Conservation (phyloP, 2,888 invertebrate genomes). For the Hydrotaea diabolus region DNA sequence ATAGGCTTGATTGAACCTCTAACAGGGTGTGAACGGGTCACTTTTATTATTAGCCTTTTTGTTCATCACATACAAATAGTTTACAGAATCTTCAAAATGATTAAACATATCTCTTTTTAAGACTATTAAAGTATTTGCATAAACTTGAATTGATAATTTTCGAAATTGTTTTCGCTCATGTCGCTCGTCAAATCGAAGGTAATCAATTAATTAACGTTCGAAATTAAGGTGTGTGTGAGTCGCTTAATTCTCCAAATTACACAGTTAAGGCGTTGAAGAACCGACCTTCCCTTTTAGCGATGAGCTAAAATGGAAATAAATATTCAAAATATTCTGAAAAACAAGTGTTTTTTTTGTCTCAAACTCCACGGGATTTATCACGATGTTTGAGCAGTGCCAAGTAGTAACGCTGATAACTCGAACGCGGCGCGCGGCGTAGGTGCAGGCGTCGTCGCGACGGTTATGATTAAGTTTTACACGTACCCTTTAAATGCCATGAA, state of each 20-base stretch:
- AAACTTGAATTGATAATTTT: conserved; percentile 45
- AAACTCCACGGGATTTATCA: conserved; percentile 55
- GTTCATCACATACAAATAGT: neutral
- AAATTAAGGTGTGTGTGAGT: conserved; percentile 47
- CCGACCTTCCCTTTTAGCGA: conserved; percentile 22
- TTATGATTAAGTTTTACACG: conserved; percentile 5
- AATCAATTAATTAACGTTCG: conserved; percentile 25
- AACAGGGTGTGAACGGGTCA: too few relatives aligned
- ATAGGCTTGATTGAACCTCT: too few relatives aligned
- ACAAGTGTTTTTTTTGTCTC: conserved; percentile 50
- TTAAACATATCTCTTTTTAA: neutral
- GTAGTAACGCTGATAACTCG: conserved; percentile 1
- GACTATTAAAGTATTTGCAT: conserved; percentile 29
- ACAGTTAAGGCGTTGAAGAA: conserved; percentile 50
- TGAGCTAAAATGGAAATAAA: neutral
- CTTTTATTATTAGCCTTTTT: neutral
- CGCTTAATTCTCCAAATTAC: conserved; percentile 14
- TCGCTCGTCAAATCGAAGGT: conserved; percentile 49
- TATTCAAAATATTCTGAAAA: neutral
- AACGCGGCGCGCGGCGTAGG: too few relatives aligned
- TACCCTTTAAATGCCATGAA: neutral
- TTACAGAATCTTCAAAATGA: conserved; percentile 4
- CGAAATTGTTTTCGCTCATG: neutral
- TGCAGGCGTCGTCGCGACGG: neutral
- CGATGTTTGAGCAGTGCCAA: conserved; percentile 47